Conservation (phyloP, 1,140 invertebrate genomes). For the Cydia pomonella region DNA sequence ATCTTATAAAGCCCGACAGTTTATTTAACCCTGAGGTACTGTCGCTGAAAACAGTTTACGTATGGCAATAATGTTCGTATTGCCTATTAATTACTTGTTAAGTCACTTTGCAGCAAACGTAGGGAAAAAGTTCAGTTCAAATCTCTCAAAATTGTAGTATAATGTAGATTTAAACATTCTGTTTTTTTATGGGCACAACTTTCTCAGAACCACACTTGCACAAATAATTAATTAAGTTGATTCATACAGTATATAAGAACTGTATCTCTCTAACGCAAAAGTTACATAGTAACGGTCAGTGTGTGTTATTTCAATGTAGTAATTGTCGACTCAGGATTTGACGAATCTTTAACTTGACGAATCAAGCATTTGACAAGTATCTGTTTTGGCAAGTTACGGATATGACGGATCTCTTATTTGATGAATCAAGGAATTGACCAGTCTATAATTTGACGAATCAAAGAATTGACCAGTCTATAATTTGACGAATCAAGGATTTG, state of each 20-base stretch:
- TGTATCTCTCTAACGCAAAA: no score
- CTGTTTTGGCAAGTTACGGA: not conserved
- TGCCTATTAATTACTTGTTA: not conserved
- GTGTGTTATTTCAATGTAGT: not conserved
- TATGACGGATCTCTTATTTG: no score
- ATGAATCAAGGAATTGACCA: not conserved
- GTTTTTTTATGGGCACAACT: no score
- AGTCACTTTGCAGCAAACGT: slow-evolving; percentile 4
- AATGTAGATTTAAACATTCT: not conserved
- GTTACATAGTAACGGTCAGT: not conserved
- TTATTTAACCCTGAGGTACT: no score
- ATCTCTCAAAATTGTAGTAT: not conserved
- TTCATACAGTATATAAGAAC: no score
- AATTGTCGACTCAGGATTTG: not conserved
- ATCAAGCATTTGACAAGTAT: not conserved
- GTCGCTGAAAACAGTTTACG: no score
- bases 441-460: not conserved
- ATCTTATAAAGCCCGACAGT: no score
- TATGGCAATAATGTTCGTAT: no score
- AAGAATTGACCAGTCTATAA: slow-evolving; percentile 9
- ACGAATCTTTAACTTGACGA: not conserved
- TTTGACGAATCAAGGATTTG: not conserved
- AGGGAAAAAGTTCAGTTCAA: not conserved
- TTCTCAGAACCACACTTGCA: no score
- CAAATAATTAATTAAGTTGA: no score